Evolutionary conservation across 2,113 vertebrate genomes (phyloP), one percentile per base, ranked within the genome.

Genomic region (Platycercus adscitus): DNA sequence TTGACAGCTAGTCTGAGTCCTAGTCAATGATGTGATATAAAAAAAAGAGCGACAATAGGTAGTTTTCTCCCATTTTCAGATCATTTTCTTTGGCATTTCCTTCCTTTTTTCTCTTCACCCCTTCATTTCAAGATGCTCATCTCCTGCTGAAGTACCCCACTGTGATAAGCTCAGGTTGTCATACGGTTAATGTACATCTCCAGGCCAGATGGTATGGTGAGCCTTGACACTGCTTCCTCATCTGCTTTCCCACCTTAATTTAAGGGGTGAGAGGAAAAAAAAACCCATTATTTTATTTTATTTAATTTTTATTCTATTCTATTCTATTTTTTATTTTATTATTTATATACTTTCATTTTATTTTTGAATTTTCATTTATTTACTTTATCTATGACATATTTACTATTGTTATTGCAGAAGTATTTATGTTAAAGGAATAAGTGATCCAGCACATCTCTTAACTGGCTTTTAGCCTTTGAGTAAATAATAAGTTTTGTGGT

Each of bases 1-100:
- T 80, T 96, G 94, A 92, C 95, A 92, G 95, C 93, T 93, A 63
- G 78, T 88, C 82, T 61, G 82, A 95, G 90, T 46, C 53, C 79
- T 82, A 7, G 72, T 90, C 85, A 69, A 61, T 78, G 86, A 73
- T 49, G 68, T 86, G 95, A 93, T 79, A 53, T 19, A 35, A 76
- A 93, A 88, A 66, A 58, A 79, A 50, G 85, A 85, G 46, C 4
- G 39, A 53, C 88, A 81, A 90, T 71, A 65, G 81, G 94, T 93
- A 86, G 39, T 92, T 97, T 86, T 80, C 55, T 88, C 80, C 78
- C 94, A 85, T 96, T 95, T 97, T 96, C 93, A 86, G 89, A 60
- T 86, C 58, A 73, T 90, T 82, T 70, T 50, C 77, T 31, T 66
- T 72, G 61, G 84, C 68, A 84, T 91, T 91, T 94, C 64, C 46